Percentiles rank a stretch among this genome's conserved stretches.
Evolutionary conservation across 2,113 vertebrate genomes (phyloP).

Genomic region (Halichoerus grypus): DNA sequence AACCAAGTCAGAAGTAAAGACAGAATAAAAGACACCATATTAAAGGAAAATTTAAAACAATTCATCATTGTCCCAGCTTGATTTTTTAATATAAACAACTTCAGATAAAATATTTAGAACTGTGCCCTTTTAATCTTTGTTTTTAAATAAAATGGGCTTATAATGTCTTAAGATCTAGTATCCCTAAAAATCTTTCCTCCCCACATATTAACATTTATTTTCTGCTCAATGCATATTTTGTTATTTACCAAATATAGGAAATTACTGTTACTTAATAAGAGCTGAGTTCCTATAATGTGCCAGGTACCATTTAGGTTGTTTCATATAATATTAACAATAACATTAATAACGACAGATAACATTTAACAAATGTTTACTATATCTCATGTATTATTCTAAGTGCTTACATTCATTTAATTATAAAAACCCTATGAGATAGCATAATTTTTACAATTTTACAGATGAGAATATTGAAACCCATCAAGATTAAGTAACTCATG

Average conservation of each 20-base stretch:
- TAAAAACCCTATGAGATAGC: not conserved
- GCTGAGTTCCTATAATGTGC: not conserved
- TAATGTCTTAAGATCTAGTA: not conserved
- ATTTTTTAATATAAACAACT: conserved; percentile 68
- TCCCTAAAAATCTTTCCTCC: not conserved
- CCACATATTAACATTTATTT: conserved; percentile 40
- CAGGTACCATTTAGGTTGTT: not conserved
- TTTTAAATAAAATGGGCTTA: conserved; percentile 29
- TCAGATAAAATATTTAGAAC: conserved; percentile 60
- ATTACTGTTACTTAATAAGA: not conserved
- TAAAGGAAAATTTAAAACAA: conserved; percentile 76
- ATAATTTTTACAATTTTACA: not conserved
- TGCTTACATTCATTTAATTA: not conserved
- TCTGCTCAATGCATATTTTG: conserved; percentile 29
- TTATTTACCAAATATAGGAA: not conserved
- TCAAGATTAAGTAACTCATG: not conserved
- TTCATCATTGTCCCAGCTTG: conserved; percentile 69
- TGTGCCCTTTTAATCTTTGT: conserved; percentile 44
- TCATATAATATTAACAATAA: not conserved
- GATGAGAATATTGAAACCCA: not conserved
- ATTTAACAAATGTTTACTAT: conserved; percentile 2
- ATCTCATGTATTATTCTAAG: not conserved
- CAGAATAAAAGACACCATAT: conserved; percentile 46
- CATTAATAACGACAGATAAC: not conserved
- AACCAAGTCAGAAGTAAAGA: conserved; percentile 76